phyloP scores from a whole-genome alignment of 1,140 invertebrate species.

The Plutomurus gul region DNA sequence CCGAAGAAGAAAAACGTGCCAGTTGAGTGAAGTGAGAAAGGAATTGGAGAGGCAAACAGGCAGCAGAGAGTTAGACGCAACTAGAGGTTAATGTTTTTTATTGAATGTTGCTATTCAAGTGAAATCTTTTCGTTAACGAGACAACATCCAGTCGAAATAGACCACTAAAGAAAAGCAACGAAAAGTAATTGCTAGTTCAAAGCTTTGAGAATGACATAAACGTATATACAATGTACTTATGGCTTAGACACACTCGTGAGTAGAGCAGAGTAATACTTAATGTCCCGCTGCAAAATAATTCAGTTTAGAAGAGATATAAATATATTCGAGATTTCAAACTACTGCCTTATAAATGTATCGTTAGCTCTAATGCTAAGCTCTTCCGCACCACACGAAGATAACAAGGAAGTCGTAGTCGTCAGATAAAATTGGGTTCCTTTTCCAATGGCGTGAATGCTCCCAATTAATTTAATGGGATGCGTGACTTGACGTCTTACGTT shows the following conservation, averaged over 20 bases:
- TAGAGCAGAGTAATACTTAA: too few relatives aligned
- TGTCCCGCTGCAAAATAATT: too few relatives aligned
- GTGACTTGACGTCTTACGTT: not conserved
- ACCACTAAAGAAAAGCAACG: not conserved
- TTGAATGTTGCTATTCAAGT: not conserved
- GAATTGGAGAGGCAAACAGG: too few relatives aligned
- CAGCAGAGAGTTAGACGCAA: not conserved
- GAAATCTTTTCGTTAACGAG: conserved; percentile 16
- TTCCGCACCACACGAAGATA: not conserved
- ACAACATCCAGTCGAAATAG: not conserved
- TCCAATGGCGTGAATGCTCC: not conserved
- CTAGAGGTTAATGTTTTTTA: not conserved
- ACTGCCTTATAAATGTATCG: not conserved
- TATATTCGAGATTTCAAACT: not conserved
- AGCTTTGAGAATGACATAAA: not conserved
- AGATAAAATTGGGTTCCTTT: not conserved
- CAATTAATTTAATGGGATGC: conserved; percentile 19
- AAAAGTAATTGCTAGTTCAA: conserved; percentile 10
- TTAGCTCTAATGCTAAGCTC: not conserved
- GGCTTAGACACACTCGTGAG: too few relatives aligned
- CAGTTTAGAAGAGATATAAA: not conserved
- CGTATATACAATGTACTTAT: not conserved
- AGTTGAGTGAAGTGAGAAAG: not conserved
- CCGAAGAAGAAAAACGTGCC: conserved; percentile 14
- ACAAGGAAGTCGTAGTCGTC: not conserved